These are phyloP conservation scores for Cyphomyrus plagiostoma DNA, from an alignment of 2,113 vertebrate genomes.

Conservation along the genomic window DNA sequence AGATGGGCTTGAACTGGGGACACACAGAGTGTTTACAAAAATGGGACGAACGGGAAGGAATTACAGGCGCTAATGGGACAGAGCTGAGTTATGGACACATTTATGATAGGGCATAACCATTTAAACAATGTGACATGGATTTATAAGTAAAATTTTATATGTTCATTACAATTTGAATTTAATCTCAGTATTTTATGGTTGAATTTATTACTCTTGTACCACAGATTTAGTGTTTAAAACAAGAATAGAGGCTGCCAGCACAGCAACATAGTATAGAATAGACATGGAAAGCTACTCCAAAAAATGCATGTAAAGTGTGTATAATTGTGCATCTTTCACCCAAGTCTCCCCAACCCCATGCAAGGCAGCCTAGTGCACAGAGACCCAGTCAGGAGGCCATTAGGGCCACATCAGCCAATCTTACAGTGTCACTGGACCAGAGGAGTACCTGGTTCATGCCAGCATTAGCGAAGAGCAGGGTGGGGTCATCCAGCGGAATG, in stretches of 20 bases:
- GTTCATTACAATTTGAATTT: not conserved
- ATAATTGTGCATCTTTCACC: not conserved
- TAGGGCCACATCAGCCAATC: not conserved
- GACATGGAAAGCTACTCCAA: not conserved
- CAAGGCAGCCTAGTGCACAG: not conserved
- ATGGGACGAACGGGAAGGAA: not conserved
- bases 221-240: not conserved
- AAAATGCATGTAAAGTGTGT: not conserved
- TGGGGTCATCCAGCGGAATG: constrained; percentile 90
- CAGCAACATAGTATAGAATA: not conserved
- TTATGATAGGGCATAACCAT: not conserved
- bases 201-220: not conserved
- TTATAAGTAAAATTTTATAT: not conserved
- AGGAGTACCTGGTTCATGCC: constrained; percentile 91
- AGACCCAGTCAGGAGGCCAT: not conserved
- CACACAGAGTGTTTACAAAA: not conserved
- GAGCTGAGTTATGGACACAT: not conserved
- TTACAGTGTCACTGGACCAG: not conserved
- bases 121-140: not conserved
- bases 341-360: not conserved
- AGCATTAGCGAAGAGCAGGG: constrained; percentile 91
- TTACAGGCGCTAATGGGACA: not conserved
- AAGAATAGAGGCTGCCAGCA: not conserved
- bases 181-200: not conserved
- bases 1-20: constrained; percentile 91